Percentiles rank a stretch among this genome's conserved stretches.
phyloP scores from a whole-genome alignment of 2,888 invertebrate genomes.

The Ochropleura plecta region DNA sequence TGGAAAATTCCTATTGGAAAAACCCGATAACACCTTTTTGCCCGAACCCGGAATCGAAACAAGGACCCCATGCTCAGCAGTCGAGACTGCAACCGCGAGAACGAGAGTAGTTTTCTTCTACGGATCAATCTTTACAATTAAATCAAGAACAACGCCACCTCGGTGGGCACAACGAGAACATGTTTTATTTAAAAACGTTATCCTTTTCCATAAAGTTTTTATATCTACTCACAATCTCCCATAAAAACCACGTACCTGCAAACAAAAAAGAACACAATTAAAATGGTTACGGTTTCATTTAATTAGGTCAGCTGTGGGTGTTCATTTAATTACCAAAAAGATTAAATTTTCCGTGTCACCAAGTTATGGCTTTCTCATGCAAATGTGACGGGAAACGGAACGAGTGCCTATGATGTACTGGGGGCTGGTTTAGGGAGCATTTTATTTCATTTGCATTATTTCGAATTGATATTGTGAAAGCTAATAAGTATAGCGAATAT shows the following conservation, averaged over 20 bases:
- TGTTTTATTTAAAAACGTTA: slow-evolving; percentile 10
- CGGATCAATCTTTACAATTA: neutral
- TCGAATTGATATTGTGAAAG: neutral
- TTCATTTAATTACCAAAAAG: slow-evolving; percentile 85
- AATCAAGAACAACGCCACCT: neutral
- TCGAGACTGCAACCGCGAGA: too few species aligned
- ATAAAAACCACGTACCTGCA: slow-evolving; percentile 74
- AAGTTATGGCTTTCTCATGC: slow-evolving; percentile 87
- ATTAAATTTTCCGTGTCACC: slow-evolving; percentile 87
- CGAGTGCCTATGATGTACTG: slow-evolving; percentile 53
- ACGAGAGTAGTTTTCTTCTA: too few species aligned
- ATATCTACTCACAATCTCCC: slow-evolving; percentile 49
- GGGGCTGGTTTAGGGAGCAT: slow-evolving; percentile 13
- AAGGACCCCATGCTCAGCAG: too few species aligned
- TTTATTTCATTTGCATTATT: neutral
- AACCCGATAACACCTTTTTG: too few species aligned
- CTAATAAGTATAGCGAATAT: neutral
- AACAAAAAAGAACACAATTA: slow-evolving; percentile 71
- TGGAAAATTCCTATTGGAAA: too few species aligned
- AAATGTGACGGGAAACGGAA: slow-evolving; percentile 74
- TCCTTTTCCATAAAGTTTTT: slow-evolving; percentile 5
- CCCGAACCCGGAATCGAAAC: too few species aligned
- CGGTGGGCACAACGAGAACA: neutral
- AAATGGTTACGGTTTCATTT: slow-evolving; percentile 68
- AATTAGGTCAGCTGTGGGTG: slow-evolving; percentile 82